These are phyloP conservation scores for Caenorhabditis japonica DNA, from an alignment of 2,888 invertebrate genomes.

Conservation along the genomic window DNA sequence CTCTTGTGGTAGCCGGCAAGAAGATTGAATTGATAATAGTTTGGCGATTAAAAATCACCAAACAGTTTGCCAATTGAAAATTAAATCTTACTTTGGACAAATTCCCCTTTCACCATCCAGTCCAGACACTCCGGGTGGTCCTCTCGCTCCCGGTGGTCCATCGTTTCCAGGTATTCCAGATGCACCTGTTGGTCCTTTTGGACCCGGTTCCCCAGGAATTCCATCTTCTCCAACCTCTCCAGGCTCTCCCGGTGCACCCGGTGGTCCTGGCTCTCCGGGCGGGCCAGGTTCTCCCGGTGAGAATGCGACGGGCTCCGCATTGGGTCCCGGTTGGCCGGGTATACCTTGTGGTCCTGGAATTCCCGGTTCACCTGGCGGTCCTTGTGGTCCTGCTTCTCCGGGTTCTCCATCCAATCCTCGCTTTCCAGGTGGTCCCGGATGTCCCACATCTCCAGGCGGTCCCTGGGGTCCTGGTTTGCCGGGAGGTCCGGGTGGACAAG, in stretches of 20 bases:
- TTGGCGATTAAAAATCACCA: too few species aligned
- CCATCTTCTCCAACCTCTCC: conserved; percentile 46
- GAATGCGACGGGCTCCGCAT: conserved; percentile 28
- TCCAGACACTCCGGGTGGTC: conserved; percentile 63
- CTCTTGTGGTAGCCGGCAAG: too few species aligned
- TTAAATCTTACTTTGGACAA: conserved; percentile 39
- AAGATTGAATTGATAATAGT: too few species aligned
- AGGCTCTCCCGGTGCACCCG: conserved; percentile 49
- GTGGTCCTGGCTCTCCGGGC: conserved; percentile 50
- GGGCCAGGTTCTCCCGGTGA: conserved; percentile 49
- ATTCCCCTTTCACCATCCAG: conserved; percentile 51
- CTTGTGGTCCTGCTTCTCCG: conserved; percentile 46
- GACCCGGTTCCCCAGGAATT: conserved; percentile 53
- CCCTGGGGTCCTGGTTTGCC: conserved; percentile 53
- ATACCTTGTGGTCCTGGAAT: conserved; percentile 40
- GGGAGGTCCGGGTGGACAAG: conserved; percentile 51
- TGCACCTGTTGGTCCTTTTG: conserved; percentile 42
- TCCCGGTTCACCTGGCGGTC: conserved; percentile 50
- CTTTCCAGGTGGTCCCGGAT: conserved; percentile 40
- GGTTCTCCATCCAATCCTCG: conserved; percentile 48
- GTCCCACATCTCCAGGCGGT: conserved; percentile 48
- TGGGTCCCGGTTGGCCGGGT: conserved; percentile 38
- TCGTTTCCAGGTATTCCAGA: conserved; percentile 52
- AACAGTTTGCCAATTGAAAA: too few species aligned
- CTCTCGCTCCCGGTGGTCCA: conserved; percentile 52